Base-by-base conservation (phyloP, 2,113 vertebrate species). In the Synchiropus splendidus region DNA sequence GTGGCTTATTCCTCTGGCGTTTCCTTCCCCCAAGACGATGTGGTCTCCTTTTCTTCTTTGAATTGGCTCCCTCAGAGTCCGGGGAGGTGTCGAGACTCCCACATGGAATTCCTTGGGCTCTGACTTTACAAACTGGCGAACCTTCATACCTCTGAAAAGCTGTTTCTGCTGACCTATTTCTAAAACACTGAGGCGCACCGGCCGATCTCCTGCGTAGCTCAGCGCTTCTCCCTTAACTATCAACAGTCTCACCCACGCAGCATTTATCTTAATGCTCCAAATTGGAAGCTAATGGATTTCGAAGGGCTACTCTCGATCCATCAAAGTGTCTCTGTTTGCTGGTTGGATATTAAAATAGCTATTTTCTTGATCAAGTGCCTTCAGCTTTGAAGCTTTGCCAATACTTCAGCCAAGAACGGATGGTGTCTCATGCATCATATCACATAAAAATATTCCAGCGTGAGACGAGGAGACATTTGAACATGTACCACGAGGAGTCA, bases 291-390 rank as follows among this genome's bases (percentile, higher is more conserved):
- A 54, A 47, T 47, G 30, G 59, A 64, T 75, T 64, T 58, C 62
- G 41, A 40, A 57, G 31, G 17, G 58, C 38, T 38, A 39, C 56
- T 50, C 54, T 55, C 54, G 54, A 49, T 74, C 65, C 31, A 50
- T 61, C 57, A 68, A 40, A 9, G 57, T 67, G 58, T 48, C 61
- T 47, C 59, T 45, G 51, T 16, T 48, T 55, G 49, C 57, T 58
- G 4, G 65, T 60, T 77, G 61, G 67, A 75, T 75, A 67, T 75
- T 72, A 70, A 70, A 63, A 64, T 51, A 41, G 41, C 58, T 43
- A 56, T 66, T 39, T 62, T 44, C 18, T 38, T 67, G 59, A 68
- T 76, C 66, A 71, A 67, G 68, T 42, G 16, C 36, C 36, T 47
- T 42, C 6, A 18, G 50, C 36, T 56, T 50, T 59, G 32, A 61